Evolutionary conservation across 1,140 invertebrate genomes (phyloP).

Genomic region (Papilio machaon): DNA sequence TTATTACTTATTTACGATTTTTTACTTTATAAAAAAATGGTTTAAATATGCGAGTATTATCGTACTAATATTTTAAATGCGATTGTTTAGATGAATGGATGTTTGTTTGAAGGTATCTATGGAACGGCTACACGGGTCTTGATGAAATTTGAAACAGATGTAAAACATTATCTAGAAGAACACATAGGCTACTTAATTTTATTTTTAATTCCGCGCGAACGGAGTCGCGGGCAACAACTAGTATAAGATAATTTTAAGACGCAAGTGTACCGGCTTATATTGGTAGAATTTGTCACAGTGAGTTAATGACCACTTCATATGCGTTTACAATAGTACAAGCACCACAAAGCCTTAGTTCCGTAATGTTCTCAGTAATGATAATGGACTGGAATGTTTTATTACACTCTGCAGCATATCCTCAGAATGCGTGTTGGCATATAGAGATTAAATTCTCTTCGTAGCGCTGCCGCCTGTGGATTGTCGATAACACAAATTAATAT

Average conservation of each 20-base stretch:
- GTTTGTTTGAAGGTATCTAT: too few relatives aligned
- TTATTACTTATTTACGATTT: not conserved
- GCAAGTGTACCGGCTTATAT: not conserved
- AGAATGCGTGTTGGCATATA: constrained; percentile 42
- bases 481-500: constrained; percentile 58
- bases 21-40: not conserved
- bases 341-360: not conserved
- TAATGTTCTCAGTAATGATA: constrained; percentile 44
- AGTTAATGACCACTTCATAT: not conserved
- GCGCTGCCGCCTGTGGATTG: constrained; percentile 44
- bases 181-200: too few relatives aligned
- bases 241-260: too few relatives aligned
- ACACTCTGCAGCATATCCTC: constrained; percentile 11
- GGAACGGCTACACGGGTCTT: too few relatives aligned
- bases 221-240: too few relatives aligned
- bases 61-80: too few relatives aligned
- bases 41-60: not conserved
- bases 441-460: constrained; percentile 48
- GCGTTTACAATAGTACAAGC: not conserved
- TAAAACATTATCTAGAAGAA: too few relatives aligned
- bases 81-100: too few relatives aligned
- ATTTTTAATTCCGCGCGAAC: too few relatives aligned
- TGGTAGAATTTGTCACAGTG: not conserved
- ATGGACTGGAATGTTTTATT: constrained; percentile 44
- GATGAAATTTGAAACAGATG: too few relatives aligned